Base-by-base conservation (phyloP, 2,797 vertebrate species). In the Rhadinocentrus ornatus region DNA sequence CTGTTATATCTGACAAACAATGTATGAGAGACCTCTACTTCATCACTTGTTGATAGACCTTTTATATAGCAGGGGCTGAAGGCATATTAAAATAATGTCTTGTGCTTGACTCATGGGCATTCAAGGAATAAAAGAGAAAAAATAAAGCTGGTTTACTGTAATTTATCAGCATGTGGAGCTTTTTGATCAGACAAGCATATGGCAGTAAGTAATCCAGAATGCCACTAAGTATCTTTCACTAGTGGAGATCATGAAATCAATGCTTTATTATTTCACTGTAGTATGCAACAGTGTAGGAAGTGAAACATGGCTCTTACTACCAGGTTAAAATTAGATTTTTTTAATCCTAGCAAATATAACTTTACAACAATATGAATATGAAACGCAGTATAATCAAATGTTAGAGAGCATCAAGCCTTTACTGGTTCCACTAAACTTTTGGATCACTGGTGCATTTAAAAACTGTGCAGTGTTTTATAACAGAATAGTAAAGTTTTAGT, bases 71-170 rank as follows among this genome's bases (percentile, higher is more conserved):
- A 18, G 15, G 39, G 39, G 16, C 5, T 41, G 39, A 16, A 41
- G 15, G 39, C 39, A 41, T 18, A 41, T 4, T 26, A 64, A 41
- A 1, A 69, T 32, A 66, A 66, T 62, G 34, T 55, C 69, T 72
- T 15, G 22, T 50, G 41, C 9, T 48, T 50, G 22, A 24, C 22
- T 50, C 22, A 50, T 24, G 26, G 26, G 6, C 29, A 54, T 27
- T 54, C 15, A 26, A 27, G 52, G 4, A 27, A 54, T 27, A 13
- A 13, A 2, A 48, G 7, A 48, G 1, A n/a, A 22, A 26, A 52
- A 26, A 52, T 18, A 18, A 52, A 24, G 10, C n/a, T 24, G 4
- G 24, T 24, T 52, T 24, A 9, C n/a, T 52, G 24, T 52, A 15
- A 52, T 11, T 57, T 12, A 58, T 58, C 22, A 26, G 32, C 56